These are phyloP conservation scores for Pogonognathellus flavescens DNA, from an alignment of 1,140 invertebrate species.

Conservation along the genomic window DNA sequence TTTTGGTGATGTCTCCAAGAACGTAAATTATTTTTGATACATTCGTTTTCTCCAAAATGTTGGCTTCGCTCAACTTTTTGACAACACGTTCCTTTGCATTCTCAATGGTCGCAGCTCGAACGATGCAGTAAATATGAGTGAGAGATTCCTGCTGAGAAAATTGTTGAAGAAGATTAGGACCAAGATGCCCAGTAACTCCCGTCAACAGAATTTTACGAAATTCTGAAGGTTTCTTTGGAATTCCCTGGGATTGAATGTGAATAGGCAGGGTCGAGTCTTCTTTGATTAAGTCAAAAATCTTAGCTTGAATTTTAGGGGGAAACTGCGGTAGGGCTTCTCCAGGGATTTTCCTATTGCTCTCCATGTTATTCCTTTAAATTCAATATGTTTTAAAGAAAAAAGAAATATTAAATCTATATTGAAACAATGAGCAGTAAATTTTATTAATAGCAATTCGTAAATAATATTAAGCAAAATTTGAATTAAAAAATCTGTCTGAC, in stretches of 20 bases:
- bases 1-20: background rate
- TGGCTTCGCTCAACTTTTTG: background rate
- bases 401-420: too few species aligned
- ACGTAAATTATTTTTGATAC: background rate
- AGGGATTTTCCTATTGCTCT: too few species aligned
- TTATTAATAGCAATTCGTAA: too few species aligned
- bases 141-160: background rate
- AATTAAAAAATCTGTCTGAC: too few species aligned
- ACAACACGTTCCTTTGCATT: background rate
- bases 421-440: too few species aligned
- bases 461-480: too few species aligned
- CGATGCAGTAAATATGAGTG: conserved; percentile 12
- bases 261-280: background rate
- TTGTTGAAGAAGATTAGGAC: conserved; percentile 3
- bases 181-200: conserved; percentile 28
- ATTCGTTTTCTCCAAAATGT: background rate
- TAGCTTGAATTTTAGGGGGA: background rate
- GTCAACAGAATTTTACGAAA: conserved; percentile 37
- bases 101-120: background rate
- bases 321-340: too few species aligned
- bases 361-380: too few species aligned
- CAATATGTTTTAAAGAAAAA: too few species aligned
- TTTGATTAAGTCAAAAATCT: background rate
- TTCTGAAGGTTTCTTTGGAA: background rate
- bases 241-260: background rate